These are phyloP conservation scores for Amblyraja radiata DNA, from an alignment of 2,797 vertebrate genomes.

Conservation along the genomic window DNA sequence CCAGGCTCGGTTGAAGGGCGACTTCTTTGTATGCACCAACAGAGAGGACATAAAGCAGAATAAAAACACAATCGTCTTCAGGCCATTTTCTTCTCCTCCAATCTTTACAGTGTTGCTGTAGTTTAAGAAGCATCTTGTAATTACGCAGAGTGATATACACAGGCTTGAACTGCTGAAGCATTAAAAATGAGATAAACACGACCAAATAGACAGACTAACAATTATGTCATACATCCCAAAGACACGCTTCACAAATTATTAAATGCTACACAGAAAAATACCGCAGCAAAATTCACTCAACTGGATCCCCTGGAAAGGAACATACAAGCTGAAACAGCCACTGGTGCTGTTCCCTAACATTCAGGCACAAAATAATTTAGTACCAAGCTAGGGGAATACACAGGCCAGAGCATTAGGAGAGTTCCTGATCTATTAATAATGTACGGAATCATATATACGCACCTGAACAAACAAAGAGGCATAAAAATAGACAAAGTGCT, in stretches of 20 bases:
- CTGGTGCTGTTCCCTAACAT: not conserved
- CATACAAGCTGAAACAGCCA: not conserved
- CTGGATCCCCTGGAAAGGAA: not conserved
- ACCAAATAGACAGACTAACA: not conserved
- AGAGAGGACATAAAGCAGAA: not conserved
- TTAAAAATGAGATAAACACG: not conserved
- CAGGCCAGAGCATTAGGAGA: not conserved
- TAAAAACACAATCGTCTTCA: not conserved
- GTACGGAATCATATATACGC: not conserved
- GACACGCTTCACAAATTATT: not conserved
- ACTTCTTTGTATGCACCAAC: not conserved
- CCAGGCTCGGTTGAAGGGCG: not conserved
- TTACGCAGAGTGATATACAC: not conserved
- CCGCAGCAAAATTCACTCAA: not conserved
- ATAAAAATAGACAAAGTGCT: no score
- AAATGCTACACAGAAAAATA: not conserved
- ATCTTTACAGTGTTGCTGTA: not conserved
- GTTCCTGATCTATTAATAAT: not conserved
- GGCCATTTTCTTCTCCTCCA: not conserved
- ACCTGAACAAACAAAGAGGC: not conserved
- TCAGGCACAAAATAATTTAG: not conserved
- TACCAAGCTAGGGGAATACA: not conserved
- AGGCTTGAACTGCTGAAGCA: not conserved
- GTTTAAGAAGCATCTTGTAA: not conserved
- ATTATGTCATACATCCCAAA: not conserved